Conservation (phyloP, 2,888 invertebrate genomes). For the Brachyptera risi region DNA sequence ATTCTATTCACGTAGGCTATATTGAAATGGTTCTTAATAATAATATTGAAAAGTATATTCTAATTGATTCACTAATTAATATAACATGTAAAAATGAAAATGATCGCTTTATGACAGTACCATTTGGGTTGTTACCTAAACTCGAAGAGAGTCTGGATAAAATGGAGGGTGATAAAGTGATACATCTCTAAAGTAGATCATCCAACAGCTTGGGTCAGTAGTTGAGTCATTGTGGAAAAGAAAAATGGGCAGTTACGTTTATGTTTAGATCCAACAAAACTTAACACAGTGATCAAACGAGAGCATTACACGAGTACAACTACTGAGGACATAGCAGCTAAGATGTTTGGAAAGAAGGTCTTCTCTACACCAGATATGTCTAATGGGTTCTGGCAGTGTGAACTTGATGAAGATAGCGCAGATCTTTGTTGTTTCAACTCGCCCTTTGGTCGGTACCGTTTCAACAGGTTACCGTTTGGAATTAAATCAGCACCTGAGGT, state of each 20-base stretch:
- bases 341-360: neutral
- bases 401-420: conserved; percentile 18
- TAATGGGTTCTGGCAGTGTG: conserved; percentile 24
- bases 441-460: conserved; percentile 25
- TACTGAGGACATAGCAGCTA: neutral
- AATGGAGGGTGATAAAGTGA: neutral
- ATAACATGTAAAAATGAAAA: too few species aligned
- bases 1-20: too few species aligned
- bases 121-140: neutral
- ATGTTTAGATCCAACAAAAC: conserved; percentile 20
- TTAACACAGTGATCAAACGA: conserved; percentile 14
- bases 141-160: neutral
- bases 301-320: neutral
- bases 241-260: conserved; percentile 14
- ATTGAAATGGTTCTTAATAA: too few species aligned
- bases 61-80: too few species aligned
- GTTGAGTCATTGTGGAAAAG: conserved; percentile 18
- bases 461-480: conserved; percentile 26
- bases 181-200: neutral
- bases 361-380: conserved; percentile 25
- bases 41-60: too few species aligned
- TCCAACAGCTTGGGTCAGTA: conserved; percentile 15
- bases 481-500: conserved; percentile 27
- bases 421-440: conserved; percentile 25
- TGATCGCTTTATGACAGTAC: too few species aligned